These are phyloP conservation scores for Crotophaga sulcirostris DNA, from an alignment of 2,113 vertebrate species.

Conservation along the genomic window DNA sequence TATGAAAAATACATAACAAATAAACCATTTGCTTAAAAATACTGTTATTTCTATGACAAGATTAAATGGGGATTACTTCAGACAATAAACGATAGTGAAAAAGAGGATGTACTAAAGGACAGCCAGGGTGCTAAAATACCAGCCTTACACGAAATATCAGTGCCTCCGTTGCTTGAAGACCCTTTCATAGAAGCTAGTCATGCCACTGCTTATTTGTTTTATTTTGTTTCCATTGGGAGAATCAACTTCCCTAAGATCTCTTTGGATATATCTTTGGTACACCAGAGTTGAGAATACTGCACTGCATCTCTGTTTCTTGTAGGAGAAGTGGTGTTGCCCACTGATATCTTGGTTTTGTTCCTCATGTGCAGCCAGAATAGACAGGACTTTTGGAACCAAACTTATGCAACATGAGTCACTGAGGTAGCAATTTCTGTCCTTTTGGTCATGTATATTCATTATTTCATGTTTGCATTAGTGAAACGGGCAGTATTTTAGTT, in stretches of 20 bases:
- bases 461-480: not conserved
- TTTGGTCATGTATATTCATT: not conserved
- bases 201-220: not conserved
- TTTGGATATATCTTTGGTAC: not conserved
- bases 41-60: not conserved
- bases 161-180: not conserved
- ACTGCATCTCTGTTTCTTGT: not conserved
- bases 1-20: not conserved
- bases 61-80: not conserved
- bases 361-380: not conserved
- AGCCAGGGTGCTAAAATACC: not conserved
- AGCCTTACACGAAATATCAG: not conserved
- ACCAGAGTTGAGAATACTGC: rapidly evolving
- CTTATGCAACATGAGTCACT: not conserved
- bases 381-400: not conserved
- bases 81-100: not conserved
- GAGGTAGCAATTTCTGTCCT: not conserved
- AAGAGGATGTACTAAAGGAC: not conserved
- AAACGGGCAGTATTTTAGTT: not conserved
- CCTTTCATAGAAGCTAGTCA: not conserved
- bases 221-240: not conserved
- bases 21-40: not conserved
- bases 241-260: not conserved
- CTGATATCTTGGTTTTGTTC: not conserved
- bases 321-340: not conserved